Conservation (phyloP, 2,888 invertebrate species). For the Phalera bucephala region DNA sequence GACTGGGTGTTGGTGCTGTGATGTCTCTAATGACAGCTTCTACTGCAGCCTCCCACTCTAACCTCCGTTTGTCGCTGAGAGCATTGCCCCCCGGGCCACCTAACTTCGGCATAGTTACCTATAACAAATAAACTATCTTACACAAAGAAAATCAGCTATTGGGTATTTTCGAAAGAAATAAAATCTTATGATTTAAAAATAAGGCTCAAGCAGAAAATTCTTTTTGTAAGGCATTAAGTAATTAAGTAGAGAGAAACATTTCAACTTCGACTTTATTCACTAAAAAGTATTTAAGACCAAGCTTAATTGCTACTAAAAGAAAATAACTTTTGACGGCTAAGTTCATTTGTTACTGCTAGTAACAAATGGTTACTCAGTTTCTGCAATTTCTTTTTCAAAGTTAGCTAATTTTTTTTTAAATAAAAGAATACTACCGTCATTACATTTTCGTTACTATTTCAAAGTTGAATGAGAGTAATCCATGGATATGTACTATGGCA, state of each 20-base stretch:
- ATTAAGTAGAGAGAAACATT: not conserved
- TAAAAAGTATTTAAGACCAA: constrained; percentile 10
- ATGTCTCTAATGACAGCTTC: constrained; percentile 90
- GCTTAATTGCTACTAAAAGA: constrained; percentile 42
- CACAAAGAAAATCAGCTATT: not conserved
- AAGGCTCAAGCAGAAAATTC: not conserved
- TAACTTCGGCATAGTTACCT: constrained; percentile 90
- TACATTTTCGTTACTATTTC: no score
- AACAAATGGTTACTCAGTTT: constrained; percentile 18
- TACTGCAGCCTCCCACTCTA: constrained; percentile 90
- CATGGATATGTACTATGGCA: no score
- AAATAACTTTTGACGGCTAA: constrained; percentile 31
- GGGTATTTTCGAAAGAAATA: not conserved
- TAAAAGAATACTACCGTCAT: no score
- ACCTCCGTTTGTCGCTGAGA: constrained; percentile 77
- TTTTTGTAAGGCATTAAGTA: no score
- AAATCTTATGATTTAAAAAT: not conserved
- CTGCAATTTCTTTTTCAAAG: constrained; percentile 2
- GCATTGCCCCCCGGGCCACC: constrained; percentile 65
- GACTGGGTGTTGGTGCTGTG: constrained; percentile 83
- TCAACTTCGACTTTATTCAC: not conserved
- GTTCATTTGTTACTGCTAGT: constrained; percentile 34
- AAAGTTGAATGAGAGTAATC: no score
- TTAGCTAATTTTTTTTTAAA: no score
- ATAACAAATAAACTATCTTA: constrained; percentile 39